Evolutionary conservation across 2,888 invertebrate genomes (phyloP).

Genomic region (Drosophila histrio): DNA sequence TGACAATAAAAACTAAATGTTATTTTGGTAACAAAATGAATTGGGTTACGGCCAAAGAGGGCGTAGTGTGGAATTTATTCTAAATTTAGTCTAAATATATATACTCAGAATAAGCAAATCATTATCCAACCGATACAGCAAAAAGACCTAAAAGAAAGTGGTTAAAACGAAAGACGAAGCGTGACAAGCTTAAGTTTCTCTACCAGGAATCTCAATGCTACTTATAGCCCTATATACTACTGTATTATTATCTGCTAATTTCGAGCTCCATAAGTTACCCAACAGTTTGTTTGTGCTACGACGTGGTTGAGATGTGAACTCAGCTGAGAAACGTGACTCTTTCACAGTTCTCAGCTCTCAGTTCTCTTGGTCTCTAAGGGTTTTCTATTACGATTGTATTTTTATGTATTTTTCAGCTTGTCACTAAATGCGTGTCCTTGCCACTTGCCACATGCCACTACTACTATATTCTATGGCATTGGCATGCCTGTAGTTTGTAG

Average conservation of each 20-base stretch:
- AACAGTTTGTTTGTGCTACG: slow-evolving; percentile 17
- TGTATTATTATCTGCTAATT: neutral
- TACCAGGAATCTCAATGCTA: neutral
- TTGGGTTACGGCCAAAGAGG: too few relatives aligned
- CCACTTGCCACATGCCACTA: slow-evolving; percentile 40
- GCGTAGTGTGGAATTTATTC: too few relatives aligned
- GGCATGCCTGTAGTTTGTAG: slow-evolving; percentile 14
- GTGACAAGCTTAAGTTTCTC: neutral
- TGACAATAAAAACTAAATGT: too few relatives aligned
- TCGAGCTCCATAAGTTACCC: slow-evolving; percentile 19
- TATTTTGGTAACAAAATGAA: too few relatives aligned
- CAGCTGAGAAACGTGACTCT: slow-evolving; percentile 25
- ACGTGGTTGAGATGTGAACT: slow-evolving; percentile 16
- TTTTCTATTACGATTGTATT: slow-evolving; percentile 37
- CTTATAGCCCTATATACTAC: neutral
- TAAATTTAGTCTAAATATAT: too few relatives aligned
- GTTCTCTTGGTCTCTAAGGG: slow-evolving; percentile 1
- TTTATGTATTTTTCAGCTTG: slow-evolving; percentile 41
- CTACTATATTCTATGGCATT: slow-evolving; percentile 37
- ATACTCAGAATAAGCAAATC: too few relatives aligned
- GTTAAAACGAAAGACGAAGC: neutral
- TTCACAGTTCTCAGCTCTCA: neutral
- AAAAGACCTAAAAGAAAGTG: too few relatives aligned
- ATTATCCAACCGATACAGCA: too few relatives aligned
- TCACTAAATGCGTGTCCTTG: slow-evolving; percentile 60